phyloP scores from a whole-genome alignment of 1,140 invertebrate genomes.

The Drosophila ironensis region DNA sequence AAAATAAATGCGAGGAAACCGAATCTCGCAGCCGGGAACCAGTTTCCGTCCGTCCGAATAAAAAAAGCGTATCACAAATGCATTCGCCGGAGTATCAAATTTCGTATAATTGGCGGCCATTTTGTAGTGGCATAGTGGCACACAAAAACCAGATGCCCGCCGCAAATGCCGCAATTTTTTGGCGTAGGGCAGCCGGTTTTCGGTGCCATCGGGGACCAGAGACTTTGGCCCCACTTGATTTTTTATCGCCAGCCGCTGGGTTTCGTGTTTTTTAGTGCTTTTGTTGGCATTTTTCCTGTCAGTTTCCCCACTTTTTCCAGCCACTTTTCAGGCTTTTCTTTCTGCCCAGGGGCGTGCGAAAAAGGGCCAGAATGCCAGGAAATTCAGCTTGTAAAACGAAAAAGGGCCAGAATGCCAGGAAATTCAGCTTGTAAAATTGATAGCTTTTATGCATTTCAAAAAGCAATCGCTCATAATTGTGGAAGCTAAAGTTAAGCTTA shows the following conservation, averaged over 20 bases:
- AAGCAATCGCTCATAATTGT: too few species aligned
- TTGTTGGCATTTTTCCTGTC: constrained; percentile 18
- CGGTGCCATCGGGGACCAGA: too few species aligned
- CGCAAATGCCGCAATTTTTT: constrained; percentile 13
- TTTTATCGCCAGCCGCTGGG: background rate
- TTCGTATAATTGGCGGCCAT: constrained; percentile 75
- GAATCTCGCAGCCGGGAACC: constrained; percentile 13
- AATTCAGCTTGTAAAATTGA: too few species aligned
- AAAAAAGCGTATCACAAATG: background rate
- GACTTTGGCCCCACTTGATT: too few species aligned
- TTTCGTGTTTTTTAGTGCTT: constrained; percentile 5
- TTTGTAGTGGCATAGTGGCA: constrained; percentile 53
- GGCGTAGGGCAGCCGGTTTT: too few species aligned
- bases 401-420: too few species aligned
- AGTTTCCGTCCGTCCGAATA: background rate
- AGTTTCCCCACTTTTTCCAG: constrained; percentile 28
- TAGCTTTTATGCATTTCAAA: too few species aligned
- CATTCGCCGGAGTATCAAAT: constrained; percentile 53
- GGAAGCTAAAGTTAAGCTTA: too few species aligned
- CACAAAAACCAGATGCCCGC: too few species aligned
- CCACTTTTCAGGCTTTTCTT: constrained; percentile 9
- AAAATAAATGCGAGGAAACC: constrained; percentile 14
- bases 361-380: background rate
- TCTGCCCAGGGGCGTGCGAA: background rate
- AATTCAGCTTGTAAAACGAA: too few species aligned